Evolutionary conservation across 2,888 invertebrate species (phyloP).

Genomic region (Zaprionus obscuricornis): DNA sequence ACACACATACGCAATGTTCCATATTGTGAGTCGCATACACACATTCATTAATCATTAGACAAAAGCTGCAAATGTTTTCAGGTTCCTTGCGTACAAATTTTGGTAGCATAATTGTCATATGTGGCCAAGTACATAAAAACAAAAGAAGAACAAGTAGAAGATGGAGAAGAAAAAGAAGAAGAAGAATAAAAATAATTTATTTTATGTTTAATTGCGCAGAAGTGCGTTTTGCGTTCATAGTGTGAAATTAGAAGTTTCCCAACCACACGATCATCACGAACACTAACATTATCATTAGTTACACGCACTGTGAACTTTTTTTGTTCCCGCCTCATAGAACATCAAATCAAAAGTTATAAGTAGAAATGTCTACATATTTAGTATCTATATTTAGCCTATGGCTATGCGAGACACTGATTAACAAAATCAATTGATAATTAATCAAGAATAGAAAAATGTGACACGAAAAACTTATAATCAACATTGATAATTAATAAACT

Average conservation of each 20-base stretch:
- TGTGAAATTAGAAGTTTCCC: slow-evolving; percentile 14
- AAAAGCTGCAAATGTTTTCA: slow-evolving; percentile 42
- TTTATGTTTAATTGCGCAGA: slow-evolving; percentile 65
- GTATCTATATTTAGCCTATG: background rate
- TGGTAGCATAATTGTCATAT: slow-evolving; percentile 63
- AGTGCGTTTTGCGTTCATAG: slow-evolving; percentile 33
- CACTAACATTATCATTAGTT: slow-evolving; percentile 13
- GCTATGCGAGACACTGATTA: too few species aligned
- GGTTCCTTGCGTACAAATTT: slow-evolving; percentile 42
- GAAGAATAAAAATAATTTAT: slow-evolving; percentile 58
- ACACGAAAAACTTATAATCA: too few species aligned
- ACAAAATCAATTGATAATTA: too few species aligned
- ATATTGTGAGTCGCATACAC: too few species aligned
- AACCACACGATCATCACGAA: too few species aligned
- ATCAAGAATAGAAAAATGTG: too few species aligned
- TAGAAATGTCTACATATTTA: too few species aligned
- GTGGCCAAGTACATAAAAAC: slow-evolving; percentile 25
- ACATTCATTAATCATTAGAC: slow-evolving; percentile 63
- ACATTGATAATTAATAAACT: too few species aligned
- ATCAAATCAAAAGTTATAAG: too few species aligned
- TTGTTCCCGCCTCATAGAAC: too few species aligned
- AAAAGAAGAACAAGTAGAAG: too few species aligned
- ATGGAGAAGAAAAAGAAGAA: too few species aligned
- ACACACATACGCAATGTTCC: slow-evolving; percentile 8
- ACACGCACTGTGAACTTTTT: background rate